Evolutionary conservation across 2,797 vertebrate genomes (phyloP).

Genomic region (Takifugu ocellatus): DNA sequence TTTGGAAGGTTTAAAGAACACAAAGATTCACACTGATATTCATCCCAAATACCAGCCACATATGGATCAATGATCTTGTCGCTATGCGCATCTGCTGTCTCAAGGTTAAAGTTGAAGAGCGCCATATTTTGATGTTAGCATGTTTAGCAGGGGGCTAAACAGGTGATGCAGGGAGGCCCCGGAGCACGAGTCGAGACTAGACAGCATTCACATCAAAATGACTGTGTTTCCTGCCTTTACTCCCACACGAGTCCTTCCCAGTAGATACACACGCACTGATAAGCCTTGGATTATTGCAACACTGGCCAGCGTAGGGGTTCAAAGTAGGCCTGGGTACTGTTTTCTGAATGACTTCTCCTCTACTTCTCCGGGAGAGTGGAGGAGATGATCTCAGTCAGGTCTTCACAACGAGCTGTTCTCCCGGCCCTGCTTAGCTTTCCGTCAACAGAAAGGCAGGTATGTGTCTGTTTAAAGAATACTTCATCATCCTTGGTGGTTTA

Average conservation of each 20-base stretch:
- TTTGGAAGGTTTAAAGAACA: too few relatives aligned
- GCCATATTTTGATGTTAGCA: too few relatives aligned
- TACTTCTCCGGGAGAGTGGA: constrained; percentile 8
- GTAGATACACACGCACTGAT: constrained; percentile 54
- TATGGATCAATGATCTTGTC: too few relatives aligned
- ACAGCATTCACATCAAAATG: constrained; percentile 14
- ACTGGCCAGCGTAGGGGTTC: constrained; percentile 42
- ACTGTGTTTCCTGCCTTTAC: constrained; percentile 47
- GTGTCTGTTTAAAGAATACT: constrained; percentile 31
- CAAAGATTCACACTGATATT: too few relatives aligned
- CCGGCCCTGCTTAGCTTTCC: constrained; percentile 20
- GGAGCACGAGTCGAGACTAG: neutral
- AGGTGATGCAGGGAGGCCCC: neutral
- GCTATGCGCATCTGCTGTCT: too few relatives aligned
- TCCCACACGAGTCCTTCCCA: constrained; percentile 45
- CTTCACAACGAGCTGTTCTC: neutral
- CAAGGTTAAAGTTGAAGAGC: too few relatives aligned
- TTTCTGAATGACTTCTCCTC: constrained; percentile 14
- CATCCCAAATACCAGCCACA: too few relatives aligned
- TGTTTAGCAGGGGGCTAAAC: neutral
- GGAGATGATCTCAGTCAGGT: constrained; percentile 21
- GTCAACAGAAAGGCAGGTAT: constrained; percentile 48
- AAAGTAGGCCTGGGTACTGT: constrained; percentile 36
- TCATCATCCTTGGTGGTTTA: constrained; percentile 16
- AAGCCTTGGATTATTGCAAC: constrained; percentile 57